Evolutionary conservation across 2,113 vertebrate species (phyloP).

Genomic region (Oostethus manadensis): DNA sequence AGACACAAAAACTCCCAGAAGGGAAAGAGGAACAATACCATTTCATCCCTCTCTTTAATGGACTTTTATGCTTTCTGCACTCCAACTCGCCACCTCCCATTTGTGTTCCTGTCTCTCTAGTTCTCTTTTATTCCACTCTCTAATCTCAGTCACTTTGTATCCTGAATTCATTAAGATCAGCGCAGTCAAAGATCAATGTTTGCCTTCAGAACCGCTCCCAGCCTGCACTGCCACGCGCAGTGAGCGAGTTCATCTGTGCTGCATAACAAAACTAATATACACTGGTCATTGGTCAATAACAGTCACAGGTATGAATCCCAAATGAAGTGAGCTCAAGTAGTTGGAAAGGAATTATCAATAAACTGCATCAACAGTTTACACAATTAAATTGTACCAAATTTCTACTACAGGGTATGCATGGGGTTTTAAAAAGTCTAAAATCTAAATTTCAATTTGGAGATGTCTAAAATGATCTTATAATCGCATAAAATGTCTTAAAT

Average conservation of each 20-base stretch:
- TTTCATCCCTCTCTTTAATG: conserved; percentile 66
- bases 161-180: conserved; percentile 62
- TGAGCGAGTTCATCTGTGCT: conserved; percentile 49
- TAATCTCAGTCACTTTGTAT: conserved; percentile 59
- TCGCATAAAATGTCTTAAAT: no score
- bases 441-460: no score
- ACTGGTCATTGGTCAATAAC: conserved; percentile 9
- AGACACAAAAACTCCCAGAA: conserved; percentile 58
- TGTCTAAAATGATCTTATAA: no score
- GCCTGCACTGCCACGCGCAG: conserved; percentile 46
- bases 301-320: conserved; percentile 16
- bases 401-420: no score
- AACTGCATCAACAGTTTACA: conserved; percentile 8
- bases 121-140: conserved; percentile 27
- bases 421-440: no score
- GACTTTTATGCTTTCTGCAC: conserved; percentile 45
- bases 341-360: conserved; percentile 8
- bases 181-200: conserved; percentile 59
- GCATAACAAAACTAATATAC: conserved; percentile 13
- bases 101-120: conserved; percentile 30
- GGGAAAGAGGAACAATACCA: conserved; percentile 57
- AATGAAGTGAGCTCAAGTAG: conserved; percentile 11
- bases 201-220: conserved; percentile 50
- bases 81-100: conserved; percentile 5
- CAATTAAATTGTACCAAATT: background rate